phyloP scores from a whole-genome alignment of 2,113 vertebrate species.

The Mystacornis crossleyi region DNA sequence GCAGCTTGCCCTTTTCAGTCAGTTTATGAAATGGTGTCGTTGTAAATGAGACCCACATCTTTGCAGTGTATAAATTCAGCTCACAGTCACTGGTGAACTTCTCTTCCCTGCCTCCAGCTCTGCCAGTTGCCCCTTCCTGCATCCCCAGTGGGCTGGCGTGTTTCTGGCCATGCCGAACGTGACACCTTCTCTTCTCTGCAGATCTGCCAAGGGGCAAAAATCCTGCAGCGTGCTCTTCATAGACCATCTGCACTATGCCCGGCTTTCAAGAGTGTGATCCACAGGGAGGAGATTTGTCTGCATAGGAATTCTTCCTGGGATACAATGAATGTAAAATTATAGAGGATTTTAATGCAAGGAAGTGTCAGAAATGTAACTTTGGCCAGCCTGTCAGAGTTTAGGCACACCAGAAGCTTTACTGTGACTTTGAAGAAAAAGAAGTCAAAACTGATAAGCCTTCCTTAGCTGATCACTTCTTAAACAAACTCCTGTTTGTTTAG shows the following conservation, averaged over 20 bases:
- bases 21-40: neutral
- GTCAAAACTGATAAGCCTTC: neutral
- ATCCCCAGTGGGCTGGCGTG: fast-evolving
- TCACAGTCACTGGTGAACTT: neutral
- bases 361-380: neutral
- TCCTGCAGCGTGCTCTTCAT: neutral
- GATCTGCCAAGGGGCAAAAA: neutral
- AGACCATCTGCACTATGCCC: neutral
- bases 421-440: neutral
- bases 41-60: neutral
- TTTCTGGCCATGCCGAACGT: neutral
- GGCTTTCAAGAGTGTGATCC: neutral
- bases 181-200: neutral
- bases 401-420: neutral
- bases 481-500: neutral
- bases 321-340: neutral
- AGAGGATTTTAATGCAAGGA: neutral
- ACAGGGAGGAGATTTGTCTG: neutral
- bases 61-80: neutral
- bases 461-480: neutral
- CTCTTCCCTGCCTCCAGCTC: neutral
- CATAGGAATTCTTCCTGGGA: neutral
- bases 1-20: neutral
- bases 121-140: neutral
- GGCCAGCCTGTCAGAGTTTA: neutral